A percentile compares a stretch with the other conserved stretches of the same genome.
Conservation (phyloP, 2,797 vertebrate species). For the Argentina silus region DNA sequence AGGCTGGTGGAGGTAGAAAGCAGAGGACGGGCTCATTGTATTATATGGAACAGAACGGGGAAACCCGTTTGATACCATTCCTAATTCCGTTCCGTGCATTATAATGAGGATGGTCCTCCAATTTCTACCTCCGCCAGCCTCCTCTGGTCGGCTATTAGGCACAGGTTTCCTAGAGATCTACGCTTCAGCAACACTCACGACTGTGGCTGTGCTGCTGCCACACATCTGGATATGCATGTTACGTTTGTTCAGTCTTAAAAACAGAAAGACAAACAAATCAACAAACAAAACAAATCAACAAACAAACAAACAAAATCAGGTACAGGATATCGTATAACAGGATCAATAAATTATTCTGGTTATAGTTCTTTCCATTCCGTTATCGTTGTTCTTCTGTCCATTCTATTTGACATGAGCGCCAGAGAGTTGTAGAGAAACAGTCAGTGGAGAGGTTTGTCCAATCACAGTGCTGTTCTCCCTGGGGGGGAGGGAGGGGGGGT, state of each 20-base stretch:
- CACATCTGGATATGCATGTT: conserved; percentile 42
- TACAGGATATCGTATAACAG: conserved; percentile 42
- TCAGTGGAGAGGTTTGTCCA: conserved; percentile 51
- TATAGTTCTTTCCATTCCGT: conserved; percentile 43
- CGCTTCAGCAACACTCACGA: conserved; percentile 23
- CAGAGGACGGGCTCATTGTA: too few relatives aligned
- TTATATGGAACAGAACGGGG: too few relatives aligned
- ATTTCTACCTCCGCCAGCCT: not conserved
- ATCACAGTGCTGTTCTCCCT: conserved; percentile 74
- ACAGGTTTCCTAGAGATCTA: conserved; percentile 56
- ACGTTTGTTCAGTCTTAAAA: conserved; percentile 56
- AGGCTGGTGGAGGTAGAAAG: too few relatives aligned
- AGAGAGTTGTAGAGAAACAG: conserved; percentile 55
- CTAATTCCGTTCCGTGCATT: not conserved
- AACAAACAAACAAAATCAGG: conserved; percentile 38
- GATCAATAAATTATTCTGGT: conserved; percentile 72
- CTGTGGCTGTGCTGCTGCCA: conserved; percentile 26
- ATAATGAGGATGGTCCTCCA: not conserved
- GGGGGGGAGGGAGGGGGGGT: conserved; percentile 31
- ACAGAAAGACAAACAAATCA: conserved; percentile 30
- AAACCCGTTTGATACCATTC: not conserved
- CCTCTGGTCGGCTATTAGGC: conserved; percentile 48
- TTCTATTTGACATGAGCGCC: conserved; percentile 44
- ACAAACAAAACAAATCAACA: conserved; percentile 23
- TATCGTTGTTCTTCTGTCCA: conserved; percentile 21